Evolutionary conservation across 2,797 vertebrate genomes (phyloP).

Genomic region (Mormyrus proboscirostris): DNA sequence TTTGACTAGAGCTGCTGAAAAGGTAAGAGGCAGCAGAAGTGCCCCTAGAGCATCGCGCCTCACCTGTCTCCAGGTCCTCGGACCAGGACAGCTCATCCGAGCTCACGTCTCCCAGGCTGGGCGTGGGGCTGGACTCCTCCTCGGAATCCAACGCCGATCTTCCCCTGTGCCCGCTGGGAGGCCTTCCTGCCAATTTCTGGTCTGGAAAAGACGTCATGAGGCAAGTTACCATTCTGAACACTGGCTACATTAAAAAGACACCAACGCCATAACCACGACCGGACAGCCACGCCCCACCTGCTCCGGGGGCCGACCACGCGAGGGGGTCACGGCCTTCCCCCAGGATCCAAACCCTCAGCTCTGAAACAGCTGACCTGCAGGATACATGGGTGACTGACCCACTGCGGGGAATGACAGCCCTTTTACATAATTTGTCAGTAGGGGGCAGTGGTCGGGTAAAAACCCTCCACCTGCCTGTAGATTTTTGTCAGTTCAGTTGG

Average conservation of each 20-base stretch:
- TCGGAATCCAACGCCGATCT: constrained; percentile 52
- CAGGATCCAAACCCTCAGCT: constrained; percentile 57
- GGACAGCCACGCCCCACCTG: constrained; percentile 36
- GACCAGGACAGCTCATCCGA: constrained; percentile 65
- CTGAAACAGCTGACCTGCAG: constrained; percentile 51
- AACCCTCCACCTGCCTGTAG: not conserved
- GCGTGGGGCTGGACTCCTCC: constrained; percentile 61
- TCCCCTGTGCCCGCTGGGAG: constrained; percentile 25
- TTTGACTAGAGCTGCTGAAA: not conserved
- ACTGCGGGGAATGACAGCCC: not conserved
- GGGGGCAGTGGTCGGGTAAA: not conserved
- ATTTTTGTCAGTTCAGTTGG: not conserved
- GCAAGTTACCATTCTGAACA: not conserved
- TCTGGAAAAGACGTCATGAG: not conserved
- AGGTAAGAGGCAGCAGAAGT: not conserved
- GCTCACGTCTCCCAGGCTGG: constrained; percentile 67
- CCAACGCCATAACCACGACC: not conserved
- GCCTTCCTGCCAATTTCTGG: constrained; percentile 19
- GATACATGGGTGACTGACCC: not conserved
- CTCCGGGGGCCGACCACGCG: constrained; percentile 33
- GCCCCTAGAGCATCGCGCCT: constrained; percentile 3
- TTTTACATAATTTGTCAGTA: not conserved
- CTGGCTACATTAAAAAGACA: not conserved
- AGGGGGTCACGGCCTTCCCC: constrained; percentile 38
- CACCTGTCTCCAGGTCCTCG: constrained; percentile 52